Conservation (phyloP, 1,140 invertebrate genomes). For the Calliphora vicina region DNA sequence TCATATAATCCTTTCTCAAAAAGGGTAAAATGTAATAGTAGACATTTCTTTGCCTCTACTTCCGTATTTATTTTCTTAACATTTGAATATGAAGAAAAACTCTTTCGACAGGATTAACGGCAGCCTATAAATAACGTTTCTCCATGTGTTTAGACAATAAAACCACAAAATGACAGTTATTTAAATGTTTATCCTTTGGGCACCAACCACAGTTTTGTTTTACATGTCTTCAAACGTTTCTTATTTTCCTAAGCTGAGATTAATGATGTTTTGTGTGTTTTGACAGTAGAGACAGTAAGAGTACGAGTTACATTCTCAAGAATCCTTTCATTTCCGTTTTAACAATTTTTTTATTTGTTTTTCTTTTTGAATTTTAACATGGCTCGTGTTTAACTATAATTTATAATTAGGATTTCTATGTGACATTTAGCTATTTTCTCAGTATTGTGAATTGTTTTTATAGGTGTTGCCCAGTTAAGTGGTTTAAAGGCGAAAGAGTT, state of each 20-base stretch:
- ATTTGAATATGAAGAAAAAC: neutral
- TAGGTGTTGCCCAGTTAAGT: constrained; percentile 33
- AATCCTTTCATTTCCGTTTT: constrained; percentile 33
- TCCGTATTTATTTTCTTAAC: neutral
- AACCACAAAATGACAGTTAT: constrained; percentile 30
- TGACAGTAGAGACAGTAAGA: neutral
- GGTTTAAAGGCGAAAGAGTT: constrained; percentile 35
- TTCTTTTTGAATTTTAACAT: neutral
- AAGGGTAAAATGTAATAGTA: neutral
- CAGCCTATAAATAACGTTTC: neutral
- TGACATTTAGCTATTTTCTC: constrained; percentile 22
- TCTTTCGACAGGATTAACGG: neutral
- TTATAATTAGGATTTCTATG: neutral
- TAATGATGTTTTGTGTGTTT: constrained; percentile 27
- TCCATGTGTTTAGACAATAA: neutral
- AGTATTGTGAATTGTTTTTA: constrained; percentile 17
- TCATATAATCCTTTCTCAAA: constrained; percentile 11
- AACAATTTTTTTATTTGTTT: neutral
- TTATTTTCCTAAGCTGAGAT: neutral
- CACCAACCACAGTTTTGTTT: neutral
- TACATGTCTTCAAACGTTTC: neutral
- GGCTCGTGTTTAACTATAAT: constrained; percentile 34
- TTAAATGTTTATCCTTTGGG: neutral
- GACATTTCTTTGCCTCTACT: neutral
- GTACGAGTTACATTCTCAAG: neutral